Evolutionary conservation across 2,888 invertebrate species (phyloP).

Genomic region (Nemurella pictetii): DNA sequence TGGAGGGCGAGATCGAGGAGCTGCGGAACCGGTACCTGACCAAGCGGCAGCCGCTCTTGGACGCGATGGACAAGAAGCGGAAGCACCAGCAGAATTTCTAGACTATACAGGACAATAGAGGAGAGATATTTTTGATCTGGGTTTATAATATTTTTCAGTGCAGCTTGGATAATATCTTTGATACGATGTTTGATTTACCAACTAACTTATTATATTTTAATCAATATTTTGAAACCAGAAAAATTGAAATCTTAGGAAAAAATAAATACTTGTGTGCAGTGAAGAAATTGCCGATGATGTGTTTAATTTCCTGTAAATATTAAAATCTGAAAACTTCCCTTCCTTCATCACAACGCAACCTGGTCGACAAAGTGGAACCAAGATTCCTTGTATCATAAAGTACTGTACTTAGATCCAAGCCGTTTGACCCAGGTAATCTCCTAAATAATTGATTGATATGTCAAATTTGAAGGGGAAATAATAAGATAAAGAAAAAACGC

Average conservation of each 20-base stretch:
- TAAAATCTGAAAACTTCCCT: no score
- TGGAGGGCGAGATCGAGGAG: conserved; percentile 98
- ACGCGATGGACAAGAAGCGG: conserved; percentile 97
- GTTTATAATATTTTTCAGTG: background rate
- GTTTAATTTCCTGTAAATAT: no score
- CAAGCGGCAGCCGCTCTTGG: conserved; percentile 96
- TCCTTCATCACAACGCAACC: no score
- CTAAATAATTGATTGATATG: no score
- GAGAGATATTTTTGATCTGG: no score
- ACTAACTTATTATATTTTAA: background rate
- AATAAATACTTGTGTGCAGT: background rate
- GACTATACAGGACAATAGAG: background rate
- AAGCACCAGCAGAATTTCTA: conserved; percentile 95
- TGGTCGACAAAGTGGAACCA: no score
- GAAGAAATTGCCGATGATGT: background rate
- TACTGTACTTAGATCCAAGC: no score
- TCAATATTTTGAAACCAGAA: background rate
- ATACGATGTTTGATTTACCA: background rate
- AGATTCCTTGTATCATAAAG: no score
- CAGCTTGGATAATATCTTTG: background rate
- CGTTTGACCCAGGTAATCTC: no score
- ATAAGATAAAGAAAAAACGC: no score
- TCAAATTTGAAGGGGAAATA: no score
- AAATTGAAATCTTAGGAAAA: no score
- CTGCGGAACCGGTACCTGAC: conserved; percentile 90